Evolutionary conservation across 2,888 invertebrate species (phyloP), one percentile per base, ranked within the genome.

Genomic region (Drosophila kambysellisi): DNA sequence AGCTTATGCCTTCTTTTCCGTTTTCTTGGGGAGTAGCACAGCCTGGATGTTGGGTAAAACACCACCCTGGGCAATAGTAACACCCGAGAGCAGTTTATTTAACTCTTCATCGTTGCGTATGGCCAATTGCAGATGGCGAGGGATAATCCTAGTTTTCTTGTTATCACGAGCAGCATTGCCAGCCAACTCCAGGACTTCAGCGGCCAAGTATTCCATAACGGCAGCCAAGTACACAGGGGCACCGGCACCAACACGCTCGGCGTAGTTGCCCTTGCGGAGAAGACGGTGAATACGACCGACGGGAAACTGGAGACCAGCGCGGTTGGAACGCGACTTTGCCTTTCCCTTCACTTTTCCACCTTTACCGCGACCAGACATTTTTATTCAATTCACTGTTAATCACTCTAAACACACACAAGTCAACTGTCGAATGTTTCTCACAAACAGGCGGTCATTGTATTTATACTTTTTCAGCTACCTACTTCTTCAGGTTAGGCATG

Each of bases 61-160:
- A 84, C 97, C 98, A 70, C 97, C 97, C 93, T 97, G 96, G 0
- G 95, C 76, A 71, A 89, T 94, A 17, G 78, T 83, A 7, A 82
- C 83, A 15, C 68, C 76, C 6, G 73, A 70, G 7, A 97, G 92
- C 58, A 97, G 94, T 91, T 95, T 96, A 92, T 96, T 96, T 88
- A 97, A 93, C 89, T 97, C 97, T 84, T 97, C 96, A 92, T 97
- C 97, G 92, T 97, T 97, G 20, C 96, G 94, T 73, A 97, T 95
- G 32, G 97, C 97, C 78, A 97, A 91, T 91, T 97, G 96, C 96
- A 97, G 94, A 92, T 97, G 97, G 58, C 97, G 94, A 0, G 97
- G 97, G 66, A 96, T 95, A 88, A 97, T 97, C 93, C 95, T 94
- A 3, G 94, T 94, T 92, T 95, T 96, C 83, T 96, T 95, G 92